A percentile compares a stretch with the other conserved stretches of the same genome.
These are phyloP conservation scores for Nerophis lumbriciformis DNA, from an alignment of 2,113 vertebrate species.

Conservation along the genomic window DNA sequence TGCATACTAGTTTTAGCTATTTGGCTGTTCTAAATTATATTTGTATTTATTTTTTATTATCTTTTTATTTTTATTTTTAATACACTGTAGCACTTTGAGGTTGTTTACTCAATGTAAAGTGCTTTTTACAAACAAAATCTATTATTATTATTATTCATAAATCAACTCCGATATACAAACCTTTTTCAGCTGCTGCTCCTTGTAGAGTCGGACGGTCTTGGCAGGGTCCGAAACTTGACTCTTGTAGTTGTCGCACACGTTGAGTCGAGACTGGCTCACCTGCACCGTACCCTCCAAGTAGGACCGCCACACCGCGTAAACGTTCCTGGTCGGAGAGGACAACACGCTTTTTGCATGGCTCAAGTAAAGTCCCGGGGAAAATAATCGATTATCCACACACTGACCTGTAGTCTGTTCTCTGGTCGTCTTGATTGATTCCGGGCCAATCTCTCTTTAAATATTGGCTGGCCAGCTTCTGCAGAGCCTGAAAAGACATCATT, in stretches of 20 bases:
- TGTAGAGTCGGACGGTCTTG: conserved; percentile 88
- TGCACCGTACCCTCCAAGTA: conserved; percentile 92
- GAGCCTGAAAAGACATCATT: conserved; percentile 74
- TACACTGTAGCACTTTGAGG: too few relatives aligned
- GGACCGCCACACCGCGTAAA: conserved; percentile 94
- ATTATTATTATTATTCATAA: too few relatives aligned
- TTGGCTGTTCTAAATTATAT: too few relatives aligned
- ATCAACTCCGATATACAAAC: conserved; percentile 45
- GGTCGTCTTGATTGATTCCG: conserved; percentile 86
- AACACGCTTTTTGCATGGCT: neutral
- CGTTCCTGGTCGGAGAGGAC: conserved; percentile 76
- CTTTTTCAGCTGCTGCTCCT: conserved; percentile 96
- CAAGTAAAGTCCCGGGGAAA: neutral
- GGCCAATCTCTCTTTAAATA: conserved; percentile 98
- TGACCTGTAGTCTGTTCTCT: conserved; percentile 88
- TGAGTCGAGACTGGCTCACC: conserved; percentile 92
- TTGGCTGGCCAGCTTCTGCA: conserved; percentile 94
- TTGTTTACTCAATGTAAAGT: too few relatives aligned
- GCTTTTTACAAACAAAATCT: too few relatives aligned
- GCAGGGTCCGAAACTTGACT: conserved; percentile 91
- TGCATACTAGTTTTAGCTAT: too few relatives aligned
- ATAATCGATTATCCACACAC: neutral
- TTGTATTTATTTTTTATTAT: too few relatives aligned
- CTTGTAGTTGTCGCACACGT: conserved; percentile 94
- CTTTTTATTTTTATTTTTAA: too few relatives aligned